Evolutionary conservation across 2,888 invertebrate species (phyloP).

Genomic region (Acanthopleura granulata): DNA sequence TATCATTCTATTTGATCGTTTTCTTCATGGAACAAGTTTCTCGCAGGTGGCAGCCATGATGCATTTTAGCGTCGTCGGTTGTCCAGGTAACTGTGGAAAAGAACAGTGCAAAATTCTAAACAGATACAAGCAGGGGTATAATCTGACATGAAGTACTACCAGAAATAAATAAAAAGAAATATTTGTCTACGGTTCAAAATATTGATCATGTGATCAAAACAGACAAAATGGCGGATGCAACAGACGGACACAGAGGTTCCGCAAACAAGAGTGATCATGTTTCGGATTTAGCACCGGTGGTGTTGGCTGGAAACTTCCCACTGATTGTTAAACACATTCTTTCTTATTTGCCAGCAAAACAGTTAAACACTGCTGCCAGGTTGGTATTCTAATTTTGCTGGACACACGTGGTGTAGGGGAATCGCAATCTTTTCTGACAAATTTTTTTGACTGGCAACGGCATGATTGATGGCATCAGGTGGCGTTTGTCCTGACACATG

Average conservation of each 20-base stretch:
- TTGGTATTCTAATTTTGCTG: neutral
- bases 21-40: neutral
- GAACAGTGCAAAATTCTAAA: no score
- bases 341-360: neutral
- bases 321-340: neutral
- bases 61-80: neutral
- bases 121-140: no score
- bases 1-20: neutral
- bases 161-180: no score
- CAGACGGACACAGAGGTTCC: neutral
- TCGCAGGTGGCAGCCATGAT: constrained; percentile 1
- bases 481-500: no score
- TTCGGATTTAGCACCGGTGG: neutral
- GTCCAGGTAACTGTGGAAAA: no score
- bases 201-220: constrained; percentile 7
- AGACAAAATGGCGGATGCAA: constrained; percentile 12
- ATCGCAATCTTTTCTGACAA: no score
- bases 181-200: no score
- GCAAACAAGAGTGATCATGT: neutral
- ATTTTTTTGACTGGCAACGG: no score
- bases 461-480: no score
- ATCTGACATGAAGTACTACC: no score
- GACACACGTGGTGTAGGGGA: no score
- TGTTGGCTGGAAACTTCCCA: constrained; percentile 14
- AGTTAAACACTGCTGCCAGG: neutral